phyloP scores from a whole-genome alignment of 2,888 invertebrate genomes.

The Lepidonotus clava region DNA sequence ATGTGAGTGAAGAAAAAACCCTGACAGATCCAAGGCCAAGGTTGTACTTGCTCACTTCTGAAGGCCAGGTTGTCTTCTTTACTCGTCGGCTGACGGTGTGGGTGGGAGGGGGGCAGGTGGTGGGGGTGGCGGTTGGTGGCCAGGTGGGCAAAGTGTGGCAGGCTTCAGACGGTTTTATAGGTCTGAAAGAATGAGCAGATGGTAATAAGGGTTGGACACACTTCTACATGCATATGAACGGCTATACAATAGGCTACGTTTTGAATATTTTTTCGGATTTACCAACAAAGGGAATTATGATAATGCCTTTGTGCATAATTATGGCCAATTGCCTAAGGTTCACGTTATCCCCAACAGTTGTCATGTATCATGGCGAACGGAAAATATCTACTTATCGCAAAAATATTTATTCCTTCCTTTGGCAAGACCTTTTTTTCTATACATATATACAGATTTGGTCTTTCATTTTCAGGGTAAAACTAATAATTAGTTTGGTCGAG shows the following conservation, averaged over 20 bases:
- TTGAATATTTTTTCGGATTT: too few relatives aligned
- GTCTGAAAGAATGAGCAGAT: slow-evolving; percentile 34
- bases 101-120: neutral
- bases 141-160: slow-evolving; percentile 34
- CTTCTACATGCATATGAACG: too few relatives aligned
- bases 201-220: too few relatives aligned
- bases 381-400: too few relatives aligned
- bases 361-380: too few relatives aligned
- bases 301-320: too few relatives aligned
- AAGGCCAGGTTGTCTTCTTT: neutral
- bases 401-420: too few relatives aligned
- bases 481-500: neutral
- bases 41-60: neutral
- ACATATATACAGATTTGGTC: neutral
- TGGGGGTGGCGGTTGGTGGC: slow-evolving; percentile 34
- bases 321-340: too few relatives aligned
- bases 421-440: too few relatives aligned
- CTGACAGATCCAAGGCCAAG: neutral
- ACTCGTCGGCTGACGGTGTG: neutral
- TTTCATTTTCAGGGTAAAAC: neutral
- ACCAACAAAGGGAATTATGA: too few relatives aligned
- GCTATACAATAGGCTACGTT: too few relatives aligned
- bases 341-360: too few relatives aligned
- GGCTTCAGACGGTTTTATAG: slow-evolving; percentile 27
- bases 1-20: neutral